Evolutionary conservation across 2,888 invertebrate species (phyloP).

Genomic region (Isotomurus palustris): DNA sequence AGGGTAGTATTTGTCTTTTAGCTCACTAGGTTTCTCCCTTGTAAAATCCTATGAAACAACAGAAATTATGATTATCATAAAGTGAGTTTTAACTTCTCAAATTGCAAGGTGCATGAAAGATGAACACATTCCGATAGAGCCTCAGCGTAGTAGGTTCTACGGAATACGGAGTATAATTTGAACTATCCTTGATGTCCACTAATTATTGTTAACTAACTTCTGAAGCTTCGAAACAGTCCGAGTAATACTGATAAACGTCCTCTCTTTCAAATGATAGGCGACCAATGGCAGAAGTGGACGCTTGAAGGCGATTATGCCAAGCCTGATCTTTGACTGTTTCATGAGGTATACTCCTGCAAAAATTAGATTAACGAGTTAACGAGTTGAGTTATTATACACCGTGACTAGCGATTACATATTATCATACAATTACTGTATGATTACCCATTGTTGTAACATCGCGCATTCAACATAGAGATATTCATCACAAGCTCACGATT

Average conservation of each 20-base stretch:
- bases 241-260: constrained; percentile 32
- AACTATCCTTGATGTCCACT: no score
- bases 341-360: neutral
- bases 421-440: no score
- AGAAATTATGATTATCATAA: no score
- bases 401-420: no score
- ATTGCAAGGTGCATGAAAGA: no score
- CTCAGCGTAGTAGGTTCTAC: no score
- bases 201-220: no score
- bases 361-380: neutral
- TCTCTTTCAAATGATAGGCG: constrained; percentile 17
- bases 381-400: no score
- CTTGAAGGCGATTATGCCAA: constrained; percentile 25
- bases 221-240: constrained; percentile 27
- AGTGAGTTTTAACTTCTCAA: no score
- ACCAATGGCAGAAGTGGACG: constrained; percentile 2
- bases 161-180: no score
- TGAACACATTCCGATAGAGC: no score
- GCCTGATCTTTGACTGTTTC: neutral
- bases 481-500: constrained; percentile 24
- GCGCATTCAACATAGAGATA: constrained; percentile 17
- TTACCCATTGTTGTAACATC: constrained; percentile 29
- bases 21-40: constrained; percentile 5
- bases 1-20: constrained; percentile 10
- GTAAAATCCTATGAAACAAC: neutral